phyloP scores from a whole-genome alignment of 1,140 invertebrate species.

The Scaptomyza pallida region DNA sequence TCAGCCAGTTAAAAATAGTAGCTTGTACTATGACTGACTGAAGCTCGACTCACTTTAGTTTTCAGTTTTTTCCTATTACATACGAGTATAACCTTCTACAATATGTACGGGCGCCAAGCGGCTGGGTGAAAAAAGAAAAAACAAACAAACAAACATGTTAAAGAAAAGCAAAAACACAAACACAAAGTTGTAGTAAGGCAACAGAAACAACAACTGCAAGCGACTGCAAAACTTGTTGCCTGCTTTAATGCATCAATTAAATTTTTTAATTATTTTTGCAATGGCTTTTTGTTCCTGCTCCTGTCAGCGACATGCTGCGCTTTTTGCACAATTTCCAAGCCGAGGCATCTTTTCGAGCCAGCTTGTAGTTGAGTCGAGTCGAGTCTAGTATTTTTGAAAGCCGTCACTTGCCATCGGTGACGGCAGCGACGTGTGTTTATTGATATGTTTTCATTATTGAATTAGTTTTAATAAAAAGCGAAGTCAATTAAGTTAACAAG shows the following conservation, averaged over 20 bases:
- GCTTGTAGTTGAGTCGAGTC: constrained; percentile 39
- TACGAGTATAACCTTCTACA: constrained; percentile 9
- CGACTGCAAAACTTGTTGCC: constrained; percentile 69
- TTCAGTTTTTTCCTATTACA: constrained; percentile 31
- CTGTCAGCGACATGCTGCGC: constrained; percentile 73
- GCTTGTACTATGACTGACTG: constrained; percentile 20
- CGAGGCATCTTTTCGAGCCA: constrained; percentile 35
- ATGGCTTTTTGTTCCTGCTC: constrained; percentile 76
- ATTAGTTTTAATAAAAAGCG: constrained; percentile 60
- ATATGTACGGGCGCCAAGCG: constrained; percentile 41
- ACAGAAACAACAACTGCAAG: neutral
- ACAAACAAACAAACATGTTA: constrained; percentile 4
- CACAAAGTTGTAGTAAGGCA: constrained; percentile 44
- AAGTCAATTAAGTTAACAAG: constrained; percentile 55
- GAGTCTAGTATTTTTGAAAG: constrained; percentile 69
- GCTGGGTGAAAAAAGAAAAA: constrained; percentile 13
- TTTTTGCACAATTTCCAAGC: constrained; percentile 37
- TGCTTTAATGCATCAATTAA: constrained; percentile 82
- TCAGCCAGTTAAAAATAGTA: constrained; percentile 74
- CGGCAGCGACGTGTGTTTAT: constrained; percentile 66
- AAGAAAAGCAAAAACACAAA: constrained; percentile 43
- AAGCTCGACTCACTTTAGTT: constrained; percentile 21
- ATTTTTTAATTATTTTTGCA: constrained; percentile 78
- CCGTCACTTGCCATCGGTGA: constrained; percentile 60
- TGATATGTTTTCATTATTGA: constrained; percentile 81